A percentile compares a stretch with the other conserved stretches of the same genome.
Conservation (phyloP, 2,113 vertebrate species). For the Tupaia chinensis region DNA sequence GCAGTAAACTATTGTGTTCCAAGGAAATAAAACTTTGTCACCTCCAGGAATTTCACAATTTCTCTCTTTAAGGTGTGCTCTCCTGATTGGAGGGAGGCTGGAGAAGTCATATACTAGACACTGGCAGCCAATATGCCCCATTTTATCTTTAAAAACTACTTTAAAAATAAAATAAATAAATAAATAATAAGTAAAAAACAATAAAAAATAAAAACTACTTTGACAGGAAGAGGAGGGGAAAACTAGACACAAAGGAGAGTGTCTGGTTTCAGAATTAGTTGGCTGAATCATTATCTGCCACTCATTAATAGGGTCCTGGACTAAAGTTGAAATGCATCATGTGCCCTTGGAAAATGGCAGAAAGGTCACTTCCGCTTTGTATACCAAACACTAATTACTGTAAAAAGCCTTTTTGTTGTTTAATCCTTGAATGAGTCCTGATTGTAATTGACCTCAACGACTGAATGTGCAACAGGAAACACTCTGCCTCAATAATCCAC, state of each 20-base stretch:
- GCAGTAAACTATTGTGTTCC: background rate
- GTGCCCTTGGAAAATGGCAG: slow-evolving; percentile 64
- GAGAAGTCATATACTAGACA: slow-evolving; percentile 21
- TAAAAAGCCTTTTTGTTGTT: slow-evolving; percentile 70
- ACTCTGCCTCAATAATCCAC: slow-evolving; percentile 47
- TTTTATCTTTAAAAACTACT: slow-evolving; percentile 63
- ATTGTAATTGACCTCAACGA: slow-evolving; percentile 77
- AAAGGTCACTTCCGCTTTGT: slow-evolving; percentile 60
- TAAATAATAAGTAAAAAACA: too few species aligned
- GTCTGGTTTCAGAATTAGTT: background rate
- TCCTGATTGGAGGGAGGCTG: background rate
- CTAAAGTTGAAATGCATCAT: slow-evolving; percentile 48
- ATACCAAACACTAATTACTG: slow-evolving; percentile 72
- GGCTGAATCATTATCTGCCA: slow-evolving; percentile 69
- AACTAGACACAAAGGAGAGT: background rate
- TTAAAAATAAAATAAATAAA: background rate
- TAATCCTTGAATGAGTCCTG: slow-evolving; percentile 79
- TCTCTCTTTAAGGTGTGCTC: background rate
- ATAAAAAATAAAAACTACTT: too few species aligned
- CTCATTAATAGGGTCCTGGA: slow-evolving; percentile 14
- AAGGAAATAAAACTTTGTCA: background rate
- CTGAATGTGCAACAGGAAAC: slow-evolving; percentile 70
- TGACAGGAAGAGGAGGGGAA: too few species aligned
- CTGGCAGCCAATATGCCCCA: slow-evolving; percentile 20
- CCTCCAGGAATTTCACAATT: background rate